Evolutionary conservation across 2,888 invertebrate species (phyloP), one percentile per base, ranked within the genome.

Genomic region (Cecidostiba fungosa): DNA sequence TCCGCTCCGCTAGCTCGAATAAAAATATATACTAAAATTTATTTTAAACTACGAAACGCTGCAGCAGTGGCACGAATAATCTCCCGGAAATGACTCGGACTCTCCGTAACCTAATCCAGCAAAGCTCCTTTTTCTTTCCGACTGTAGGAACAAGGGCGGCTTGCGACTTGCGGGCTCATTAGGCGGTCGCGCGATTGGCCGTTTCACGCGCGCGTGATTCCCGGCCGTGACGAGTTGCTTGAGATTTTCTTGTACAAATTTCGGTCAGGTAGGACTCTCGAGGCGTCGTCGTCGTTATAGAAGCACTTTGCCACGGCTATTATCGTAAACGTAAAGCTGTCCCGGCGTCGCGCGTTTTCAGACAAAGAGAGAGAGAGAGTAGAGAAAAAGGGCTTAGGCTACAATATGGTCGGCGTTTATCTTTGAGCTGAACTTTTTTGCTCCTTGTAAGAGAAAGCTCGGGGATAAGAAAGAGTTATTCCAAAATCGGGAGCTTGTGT

Each of bases 141-240:
- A 59, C 54, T 23, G 16, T 16, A 59, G 10, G 59, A 16, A 19
- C 23, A 23, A n/a, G 10, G 47, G 26, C n/a, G 12, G 23, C 23
- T 72, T 14, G n/a, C n/a, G 66, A 66, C 72, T 74, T 82, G 77
- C 85, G 80, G 62, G 62, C 86, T 82, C 81, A 78, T 83, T 87
- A 84, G 54, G 79, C n/a, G 36, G 4, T 26, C 26, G 43, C 80
- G 59, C 84, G 87, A 86, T 85, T 84, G 85, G 62, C 47, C 86
- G 83, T 78, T 83, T 86, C 80, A 80, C 81, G 72, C 74, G 84
- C 85, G 81, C 88, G 72, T 82, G 77, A 85, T 86, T 85, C 8
- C 14, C 32, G 43, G 1, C 50, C 23, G 43, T 47, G 72, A 54
- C 47, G 54, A 78, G 78, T 29, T 29, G 59, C 54, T 36, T 5